Base-by-base conservation (phyloP, 1,140 invertebrate species). In the Macrobrachium nipponense region DNA sequence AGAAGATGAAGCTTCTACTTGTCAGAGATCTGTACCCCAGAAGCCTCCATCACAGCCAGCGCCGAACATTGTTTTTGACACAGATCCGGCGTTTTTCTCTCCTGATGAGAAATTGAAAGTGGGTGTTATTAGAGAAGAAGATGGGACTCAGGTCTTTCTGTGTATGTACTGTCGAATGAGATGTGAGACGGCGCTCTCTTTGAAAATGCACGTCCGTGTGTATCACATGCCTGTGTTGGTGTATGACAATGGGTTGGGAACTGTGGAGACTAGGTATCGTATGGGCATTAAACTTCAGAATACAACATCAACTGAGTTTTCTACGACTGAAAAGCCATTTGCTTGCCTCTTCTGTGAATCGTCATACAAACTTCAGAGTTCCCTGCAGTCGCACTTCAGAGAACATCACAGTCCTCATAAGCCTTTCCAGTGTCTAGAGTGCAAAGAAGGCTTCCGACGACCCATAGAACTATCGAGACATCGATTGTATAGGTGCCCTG, bases 331-430 rank as follows among this genome's bases (percentile, higher is more conserved):
- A 58, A 87, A 86, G 36, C 88, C 88, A 5, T 88, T 88, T 68
- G 88, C 87, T 12, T 89, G 88, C 75, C 76, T 89, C 20, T 87
- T 87, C 75, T 89, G 88, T 61, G 88, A 89, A 70, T 87, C 80
- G 18, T 79, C 87, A n/a, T 89, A 89, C 70, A 89, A 89, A 75
- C 81, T 88, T 12, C 84, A 87, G 86, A 87, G 88, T 51, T 89
- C 88, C n/a, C 73, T 89, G 6, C 86, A 86, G 82, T 87, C 84
- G 44, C 88, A 89, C 60, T 89, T 89, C 59, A 77, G 88, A 36
- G 88, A 89, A 72, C 82, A 87, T 23, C 88, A 89, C 82, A 89
- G 87, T 66, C 88, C 88, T 2, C 79, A 89, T 68, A 84, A 87
- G 72, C 85, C 86, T 23, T 87, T 87, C 73, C 82, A 86, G 66